Evolutionary conservation across 2,888 invertebrate species (phyloP).

Genomic region (Leucania comma): DNA sequence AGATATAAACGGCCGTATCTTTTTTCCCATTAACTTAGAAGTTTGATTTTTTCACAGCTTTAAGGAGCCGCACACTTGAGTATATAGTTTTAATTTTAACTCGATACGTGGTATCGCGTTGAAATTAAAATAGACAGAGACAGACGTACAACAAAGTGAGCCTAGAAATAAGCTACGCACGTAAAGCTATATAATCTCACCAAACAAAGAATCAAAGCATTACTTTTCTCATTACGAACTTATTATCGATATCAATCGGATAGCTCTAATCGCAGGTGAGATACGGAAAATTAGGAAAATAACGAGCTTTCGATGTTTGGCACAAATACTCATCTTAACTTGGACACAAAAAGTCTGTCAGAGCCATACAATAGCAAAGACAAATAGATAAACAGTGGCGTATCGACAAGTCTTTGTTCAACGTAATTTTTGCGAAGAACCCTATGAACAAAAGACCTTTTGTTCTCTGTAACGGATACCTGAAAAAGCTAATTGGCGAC

Average conservation of each 20-base stretch:
- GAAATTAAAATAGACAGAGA: too few relatives aligned
- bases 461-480: constrained; percentile 60
- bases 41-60: too few relatives aligned
- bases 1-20: too few relatives aligned
- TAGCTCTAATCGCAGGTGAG: constrained; percentile 28
- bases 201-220: not conserved
- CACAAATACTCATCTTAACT: constrained; percentile 69
- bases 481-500: constrained; percentile 58
- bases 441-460: constrained; percentile 70
- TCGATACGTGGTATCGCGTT: too few relatives aligned
- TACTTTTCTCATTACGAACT: constrained; percentile 16
- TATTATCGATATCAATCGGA: constrained; percentile 36
- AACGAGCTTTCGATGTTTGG: constrained; percentile 42
- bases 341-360: constrained; percentile 76
- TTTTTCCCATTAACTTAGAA: too few relatives aligned
- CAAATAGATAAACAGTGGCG: constrained; percentile 81
- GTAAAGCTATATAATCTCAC: too few relatives aligned
- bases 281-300: constrained; percentile 46
- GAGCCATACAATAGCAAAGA: constrained; percentile 77
- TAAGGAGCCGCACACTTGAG: too few relatives aligned
- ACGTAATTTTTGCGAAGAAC: constrained; percentile 79
- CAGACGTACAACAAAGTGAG: too few relatives aligned
- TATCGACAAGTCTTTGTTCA: constrained; percentile 80
- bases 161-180: too few relatives aligned
- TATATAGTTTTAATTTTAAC: too few relatives aligned